These are phyloP conservation scores for Esox lucius DNA, from an alignment of 2,797 vertebrate species.

Conservation along the genomic window DNA sequence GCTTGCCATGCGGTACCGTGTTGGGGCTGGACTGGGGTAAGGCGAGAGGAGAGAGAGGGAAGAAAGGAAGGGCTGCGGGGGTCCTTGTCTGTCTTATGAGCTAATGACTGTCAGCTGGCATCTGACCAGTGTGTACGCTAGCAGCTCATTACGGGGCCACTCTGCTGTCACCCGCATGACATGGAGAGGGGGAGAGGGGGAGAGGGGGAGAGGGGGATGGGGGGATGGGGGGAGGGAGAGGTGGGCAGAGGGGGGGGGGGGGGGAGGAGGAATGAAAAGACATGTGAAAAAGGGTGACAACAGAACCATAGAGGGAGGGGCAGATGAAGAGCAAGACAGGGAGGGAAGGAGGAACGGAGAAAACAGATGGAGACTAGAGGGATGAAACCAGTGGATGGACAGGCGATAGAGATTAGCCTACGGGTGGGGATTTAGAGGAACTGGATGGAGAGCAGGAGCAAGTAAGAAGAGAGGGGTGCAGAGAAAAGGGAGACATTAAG, in stretches of 20 bases:
- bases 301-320: not conserved
- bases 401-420: not conserved
- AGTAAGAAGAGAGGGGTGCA: not conserved
- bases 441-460: slow-evolving; percentile 6
- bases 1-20: slow-evolving; percentile 42
- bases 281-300: not conserved
- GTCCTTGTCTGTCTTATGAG: slow-evolving; percentile 56
- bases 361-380: slow-evolving; percentile 12
- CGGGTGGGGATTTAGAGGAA: not conserved
- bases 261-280: not conserved
- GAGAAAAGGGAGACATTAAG: slow-evolving; percentile 13
- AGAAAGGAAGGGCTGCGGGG: not conserved
- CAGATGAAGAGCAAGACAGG: slow-evolving; percentile 3
- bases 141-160: slow-evolving; percentile 50
- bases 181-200: slow-evolving; percentile 1
- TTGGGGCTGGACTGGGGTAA: slow-evolving; percentile 1
- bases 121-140: slow-evolving; percentile 52
- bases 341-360: slow-evolving; percentile 22
- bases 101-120: slow-evolving; percentile 66
- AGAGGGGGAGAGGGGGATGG: too few species aligned
- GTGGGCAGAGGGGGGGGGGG: too few species aligned
- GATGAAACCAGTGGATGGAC: slow-evolving; percentile 8
- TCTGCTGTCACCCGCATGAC: slow-evolving; percentile 17
- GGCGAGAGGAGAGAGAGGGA: not conserved
- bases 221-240: too few species aligned